Evolutionary conservation across 2,797 vertebrate species (phyloP).

Genomic region (Sylvia borin): DNA sequence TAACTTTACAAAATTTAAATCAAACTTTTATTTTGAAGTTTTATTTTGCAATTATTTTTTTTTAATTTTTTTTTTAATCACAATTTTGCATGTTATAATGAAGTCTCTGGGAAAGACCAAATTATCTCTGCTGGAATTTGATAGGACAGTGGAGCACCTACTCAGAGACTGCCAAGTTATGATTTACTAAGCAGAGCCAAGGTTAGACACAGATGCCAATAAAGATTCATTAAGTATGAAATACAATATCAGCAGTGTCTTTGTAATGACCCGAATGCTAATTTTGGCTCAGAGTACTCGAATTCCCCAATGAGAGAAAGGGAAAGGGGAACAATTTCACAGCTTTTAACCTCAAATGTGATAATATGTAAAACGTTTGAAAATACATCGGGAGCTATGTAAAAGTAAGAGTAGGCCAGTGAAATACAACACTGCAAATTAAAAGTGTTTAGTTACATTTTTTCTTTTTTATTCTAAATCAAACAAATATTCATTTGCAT

Average conservation of each 20-base stretch:
- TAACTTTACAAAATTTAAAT: neutral
- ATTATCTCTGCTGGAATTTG: conserved; percentile 12
- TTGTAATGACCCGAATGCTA: conserved; percentile 71
- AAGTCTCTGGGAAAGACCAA: neutral
- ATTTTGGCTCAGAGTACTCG: conserved; percentile 33
- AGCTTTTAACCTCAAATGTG: conserved; percentile 17
- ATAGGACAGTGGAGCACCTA: neutral
- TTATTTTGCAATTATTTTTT: neutral
- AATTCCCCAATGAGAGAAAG: conserved; percentile 49
- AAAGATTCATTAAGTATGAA: conserved; percentile 78
- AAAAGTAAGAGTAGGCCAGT: neutral
- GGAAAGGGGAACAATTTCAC: neutral
- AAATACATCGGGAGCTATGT: neutral
- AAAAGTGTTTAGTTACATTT: neutral
- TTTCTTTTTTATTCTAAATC: neutral
- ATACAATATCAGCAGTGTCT: conserved; percentile 73
- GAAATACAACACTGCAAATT: neutral
- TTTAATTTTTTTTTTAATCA: neutral
- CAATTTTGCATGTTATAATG: neutral
- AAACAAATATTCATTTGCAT: neutral
- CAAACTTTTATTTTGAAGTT: neutral
- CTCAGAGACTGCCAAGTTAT: conserved; percentile 45
- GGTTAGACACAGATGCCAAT: conserved; percentile 73
- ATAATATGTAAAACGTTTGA: neutral
- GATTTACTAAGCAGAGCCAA: conserved; percentile 71